Percentiles rank a stretch among this genome's conserved stretches.
Conservation (phyloP, 1,140 invertebrate species). For the Coelopa frigida region DNA sequence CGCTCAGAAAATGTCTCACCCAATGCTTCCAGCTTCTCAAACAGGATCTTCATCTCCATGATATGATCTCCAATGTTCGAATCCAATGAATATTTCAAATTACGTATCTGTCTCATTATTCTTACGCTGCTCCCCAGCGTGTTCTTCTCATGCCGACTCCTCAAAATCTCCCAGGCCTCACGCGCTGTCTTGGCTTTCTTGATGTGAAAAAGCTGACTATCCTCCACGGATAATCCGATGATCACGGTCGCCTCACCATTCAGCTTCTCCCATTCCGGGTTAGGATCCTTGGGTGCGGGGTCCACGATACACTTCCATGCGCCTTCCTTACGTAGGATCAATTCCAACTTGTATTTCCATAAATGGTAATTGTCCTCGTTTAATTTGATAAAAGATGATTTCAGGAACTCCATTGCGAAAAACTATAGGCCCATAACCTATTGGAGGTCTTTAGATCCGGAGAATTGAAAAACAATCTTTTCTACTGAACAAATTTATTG, state of each 20-base stretch:
- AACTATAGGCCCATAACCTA: slow-evolving; percentile 12
- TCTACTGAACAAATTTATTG: no score
- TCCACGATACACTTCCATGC: slow-evolving; percentile 6
- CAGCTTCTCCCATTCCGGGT: not conserved
- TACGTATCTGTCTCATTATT: slow-evolving; percentile 11
- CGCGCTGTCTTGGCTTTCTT: not conserved
- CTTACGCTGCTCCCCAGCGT: slow-evolving; percentile 17
- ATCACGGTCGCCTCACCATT: slow-evolving; percentile 2
- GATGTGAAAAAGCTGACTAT: slow-evolving; percentile 3
- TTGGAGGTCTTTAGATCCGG: no score
- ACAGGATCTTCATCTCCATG: slow-evolving; percentile 10
- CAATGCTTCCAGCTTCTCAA: slow-evolving; percentile 17
- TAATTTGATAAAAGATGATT: slow-evolving; percentile 6
- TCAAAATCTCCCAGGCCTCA: slow-evolving; percentile 15
- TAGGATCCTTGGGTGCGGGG: not conserved
- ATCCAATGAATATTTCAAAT: slow-evolving; percentile 8
- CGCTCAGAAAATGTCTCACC: slow-evolving; percentile 16
- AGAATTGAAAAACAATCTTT: no score
- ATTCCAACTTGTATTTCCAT: slow-evolving; percentile 10
- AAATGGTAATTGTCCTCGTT: slow-evolving; percentile 9
- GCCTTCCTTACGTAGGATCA: slow-evolving; percentile 4
- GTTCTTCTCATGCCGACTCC: slow-evolving; percentile 17
- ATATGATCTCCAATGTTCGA: slow-evolving; percentile 21
- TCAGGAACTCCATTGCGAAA: slow-evolving; percentile 7
- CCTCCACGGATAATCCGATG: slow-evolving; percentile 3